phyloP scores from a whole-genome alignment of 2,113 vertebrate species.

The Ophthalmolycus amberensis region DNA sequence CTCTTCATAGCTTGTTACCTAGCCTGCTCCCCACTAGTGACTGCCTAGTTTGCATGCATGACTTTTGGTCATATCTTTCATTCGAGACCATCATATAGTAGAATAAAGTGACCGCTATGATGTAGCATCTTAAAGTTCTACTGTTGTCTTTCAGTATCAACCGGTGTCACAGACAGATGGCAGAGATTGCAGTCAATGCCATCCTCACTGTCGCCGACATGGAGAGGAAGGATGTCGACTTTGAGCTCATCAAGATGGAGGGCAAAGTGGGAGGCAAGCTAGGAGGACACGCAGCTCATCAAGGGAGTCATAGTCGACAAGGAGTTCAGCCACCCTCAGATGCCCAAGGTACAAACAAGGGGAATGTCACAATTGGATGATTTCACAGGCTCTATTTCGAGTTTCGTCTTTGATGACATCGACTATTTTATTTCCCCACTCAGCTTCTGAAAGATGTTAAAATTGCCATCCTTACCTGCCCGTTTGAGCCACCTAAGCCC shows the following conservation, averaged over 20 bases:
- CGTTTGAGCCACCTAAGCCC: conserved; percentile 97
- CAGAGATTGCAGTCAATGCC: conserved; percentile 96
- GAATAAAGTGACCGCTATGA: neutral
- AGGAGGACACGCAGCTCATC: conserved; percentile 95
- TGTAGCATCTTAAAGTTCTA: neutral
- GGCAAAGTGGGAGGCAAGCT: conserved; percentile 97
- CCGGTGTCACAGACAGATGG: conserved; percentile 98
- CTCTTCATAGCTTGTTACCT: too few relatives aligned
- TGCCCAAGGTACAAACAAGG: conserved; percentile 90
- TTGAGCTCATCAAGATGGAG: conserved; percentile 98
- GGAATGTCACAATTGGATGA: neutral
- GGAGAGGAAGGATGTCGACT: conserved; percentile 98
- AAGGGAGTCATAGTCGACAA: conserved; percentile 98
- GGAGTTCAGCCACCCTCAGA: conserved; percentile 99
- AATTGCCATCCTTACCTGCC: conserved; percentile 98
- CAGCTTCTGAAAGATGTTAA: conserved; percentile 92
- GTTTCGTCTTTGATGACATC: neutral
- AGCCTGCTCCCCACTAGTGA: too few relatives aligned
- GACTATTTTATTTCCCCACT: neutral
- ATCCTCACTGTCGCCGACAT: conserved; percentile 95
- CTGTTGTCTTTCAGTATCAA: conserved; percentile 87
- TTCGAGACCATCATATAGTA: neutral
- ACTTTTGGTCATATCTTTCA: neutral
- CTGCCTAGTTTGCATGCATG: too few relatives aligned
- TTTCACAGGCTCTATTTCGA: neutral